phyloP scores from a whole-genome alignment of 53 echinoderm and acorn worm genomes.

The Glandiceps talaboti region DNA sequence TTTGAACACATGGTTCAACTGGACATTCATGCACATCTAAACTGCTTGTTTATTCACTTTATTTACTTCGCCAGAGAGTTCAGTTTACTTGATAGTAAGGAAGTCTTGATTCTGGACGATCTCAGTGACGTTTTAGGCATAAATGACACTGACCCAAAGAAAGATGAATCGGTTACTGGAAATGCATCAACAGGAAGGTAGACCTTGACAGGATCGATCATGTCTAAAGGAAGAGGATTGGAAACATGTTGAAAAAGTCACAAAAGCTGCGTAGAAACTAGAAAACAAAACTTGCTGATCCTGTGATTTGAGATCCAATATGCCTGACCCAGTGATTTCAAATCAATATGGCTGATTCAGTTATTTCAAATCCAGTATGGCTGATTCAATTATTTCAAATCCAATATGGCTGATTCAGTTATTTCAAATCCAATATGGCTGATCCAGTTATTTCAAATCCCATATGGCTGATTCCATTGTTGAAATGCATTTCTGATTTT shows the following conservation, averaged over 20 bases:
- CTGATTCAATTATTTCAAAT: background rate
- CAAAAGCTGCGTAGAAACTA: background rate
- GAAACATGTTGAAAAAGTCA: background rate
- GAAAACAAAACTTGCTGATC: background rate
- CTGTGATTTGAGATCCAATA: background rate
- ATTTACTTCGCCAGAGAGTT: conserved; percentile 76
- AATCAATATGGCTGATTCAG: background rate
- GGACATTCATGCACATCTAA: conserved; percentile 79
- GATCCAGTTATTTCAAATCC: background rate
- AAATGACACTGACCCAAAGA: no score
- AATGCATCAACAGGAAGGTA: background rate
- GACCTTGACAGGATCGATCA: background rate
- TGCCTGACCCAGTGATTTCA: background rate
- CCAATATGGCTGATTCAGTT: background rate
- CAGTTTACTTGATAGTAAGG: conserved; percentile 50
- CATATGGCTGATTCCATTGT: background rate
- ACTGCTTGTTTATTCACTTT: conserved; percentile 77
- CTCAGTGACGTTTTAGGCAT: conserved; percentile 35
- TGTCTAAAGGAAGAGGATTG: background rate
- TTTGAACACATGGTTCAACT: conserved; percentile 54
- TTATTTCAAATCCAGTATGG: background rate
- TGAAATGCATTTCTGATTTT: no score
- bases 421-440: background rate
- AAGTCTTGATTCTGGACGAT: conserved; percentile 63
- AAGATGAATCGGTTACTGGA: background rate